Base-by-base conservation (phyloP, 1,140 invertebrate genomes). In the Aphelinus atriplicis region DNA sequence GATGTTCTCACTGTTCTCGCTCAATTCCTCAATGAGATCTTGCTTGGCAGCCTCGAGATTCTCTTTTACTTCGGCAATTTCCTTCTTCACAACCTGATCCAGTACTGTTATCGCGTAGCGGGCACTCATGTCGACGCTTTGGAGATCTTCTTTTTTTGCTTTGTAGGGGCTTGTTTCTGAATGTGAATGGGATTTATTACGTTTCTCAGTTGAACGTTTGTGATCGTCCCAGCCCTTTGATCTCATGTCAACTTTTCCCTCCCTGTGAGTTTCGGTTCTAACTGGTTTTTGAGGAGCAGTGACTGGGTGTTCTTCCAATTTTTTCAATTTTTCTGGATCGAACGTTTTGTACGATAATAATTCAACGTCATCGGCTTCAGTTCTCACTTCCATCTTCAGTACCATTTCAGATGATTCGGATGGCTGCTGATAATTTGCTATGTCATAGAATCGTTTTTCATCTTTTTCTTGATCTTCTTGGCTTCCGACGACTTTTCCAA, bases 11-110 rank as follows among this genome's bases (percentile, higher is more conserved):
- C 81, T 86, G 42, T 87, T 87, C 69, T 87, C 87, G 26, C 80
- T 91, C 84, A 87, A 82, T 87, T 92, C 91, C 80, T 91, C 91
- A 72, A 92, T 91, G 42, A 92, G 88, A 84, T 92, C 91, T 64
- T 89, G 91, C 78, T 91, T 91, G 1, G 90, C 91, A 7, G 90
- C 89, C 81, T 92, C 91, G 55, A 92, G 82, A 7, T 91, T 92
- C 80, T 93, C 91, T 74, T 93, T 92, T 9, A 93, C 90, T 87
- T 94, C 92, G 73, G 91, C 90, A 47, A 93, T 90, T 76, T 92
- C 90, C 85, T 92, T 88, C 72, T 90, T 89, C 3, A 90, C 88
- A 9, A 90, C 88, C 76, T 90, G 87, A 79, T 89, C 88, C 70
- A 88, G 62, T 2, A 87, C 86, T 1, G 84, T 89, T 61, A 86